phyloP scores from a whole-genome alignment of 2,797 vertebrate genomes.

The Pseudochromis fuscus region DNA sequence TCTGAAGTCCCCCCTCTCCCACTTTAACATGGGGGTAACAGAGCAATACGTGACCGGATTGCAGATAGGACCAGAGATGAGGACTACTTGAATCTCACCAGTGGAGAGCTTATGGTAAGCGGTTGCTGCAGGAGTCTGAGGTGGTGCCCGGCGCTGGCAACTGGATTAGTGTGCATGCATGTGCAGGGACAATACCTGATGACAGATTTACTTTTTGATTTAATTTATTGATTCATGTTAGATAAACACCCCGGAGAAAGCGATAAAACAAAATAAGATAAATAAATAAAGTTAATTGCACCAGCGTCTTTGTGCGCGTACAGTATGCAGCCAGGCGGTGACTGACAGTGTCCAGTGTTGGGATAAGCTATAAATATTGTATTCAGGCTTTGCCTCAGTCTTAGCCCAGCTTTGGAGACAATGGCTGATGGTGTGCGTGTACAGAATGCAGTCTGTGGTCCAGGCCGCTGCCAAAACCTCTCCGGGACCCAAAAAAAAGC shows the following conservation, averaged over 20 bases:
- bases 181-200: slow-evolving; percentile 10
- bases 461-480: slow-evolving; percentile 83
- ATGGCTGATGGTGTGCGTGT: slow-evolving; percentile 84
- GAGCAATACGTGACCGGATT: slow-evolving; percentile 84
- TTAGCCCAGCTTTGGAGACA: slow-evolving; percentile 73
- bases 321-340: slow-evolving; percentile 51
- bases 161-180: slow-evolving; percentile 46
- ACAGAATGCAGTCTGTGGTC: slow-evolving; percentile 79
- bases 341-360: slow-evolving; percentile 82
- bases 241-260: neutral
- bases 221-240: neutral
- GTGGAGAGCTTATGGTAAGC: slow-evolving; percentile 58
- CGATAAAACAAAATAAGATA: neutral
- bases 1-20: slow-evolving; percentile 50
- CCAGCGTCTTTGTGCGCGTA: slow-evolving; percentile 11
- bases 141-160: slow-evolving; percentile 14
- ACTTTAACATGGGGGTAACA: slow-evolving; percentile 76
- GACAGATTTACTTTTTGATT: neutral
- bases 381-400: slow-evolving; percentile 69
- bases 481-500: slow-evolving; percentile 75
- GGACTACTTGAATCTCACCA: slow-evolving; percentile 70
- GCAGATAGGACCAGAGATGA: slow-evolving; percentile 75
- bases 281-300: neutral
- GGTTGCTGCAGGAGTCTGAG: slow-evolving; percentile 31
- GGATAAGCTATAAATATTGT: slow-evolving; percentile 74